phyloP scores from a whole-genome alignment of 2,888 invertebrate species.

The Poecilobothrus nobilitatus region DNA sequence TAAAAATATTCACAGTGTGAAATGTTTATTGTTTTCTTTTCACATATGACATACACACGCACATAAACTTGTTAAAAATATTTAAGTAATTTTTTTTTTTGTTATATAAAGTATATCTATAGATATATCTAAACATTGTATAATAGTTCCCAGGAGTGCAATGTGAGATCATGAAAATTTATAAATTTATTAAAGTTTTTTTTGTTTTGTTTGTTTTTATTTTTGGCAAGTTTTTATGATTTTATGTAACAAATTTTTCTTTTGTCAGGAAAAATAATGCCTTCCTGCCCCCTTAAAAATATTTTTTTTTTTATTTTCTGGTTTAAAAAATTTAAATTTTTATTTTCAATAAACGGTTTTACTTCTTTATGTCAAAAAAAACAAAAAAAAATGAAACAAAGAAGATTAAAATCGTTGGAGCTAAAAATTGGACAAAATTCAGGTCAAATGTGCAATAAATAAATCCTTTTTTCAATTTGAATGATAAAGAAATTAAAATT shows the following conservation, averaged over 20 bases:
- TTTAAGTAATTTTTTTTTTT: no score
- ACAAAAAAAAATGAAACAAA: no score
- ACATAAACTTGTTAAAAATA: no score
- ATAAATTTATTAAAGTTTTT: background rate
- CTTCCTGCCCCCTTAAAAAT: background rate
- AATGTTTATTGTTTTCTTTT: background rate
- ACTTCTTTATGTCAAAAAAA: no score
- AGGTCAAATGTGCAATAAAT: background rate
- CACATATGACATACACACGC: background rate
- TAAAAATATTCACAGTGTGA: slow-evolving; percentile 1
- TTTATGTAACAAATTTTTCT: no score
- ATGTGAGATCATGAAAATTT: slow-evolving; percentile 6
- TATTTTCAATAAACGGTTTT: no score
- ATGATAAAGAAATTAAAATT: no score
- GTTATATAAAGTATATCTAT: no score
- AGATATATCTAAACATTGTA: background rate
- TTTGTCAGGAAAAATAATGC: no score
- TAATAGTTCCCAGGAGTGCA: background rate
- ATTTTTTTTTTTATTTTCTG: background rate
- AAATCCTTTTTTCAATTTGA: no score
- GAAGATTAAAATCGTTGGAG: background rate
- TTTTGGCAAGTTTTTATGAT: no score
- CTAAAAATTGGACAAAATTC: slow-evolving; percentile 4
- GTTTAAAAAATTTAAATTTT: background rate
- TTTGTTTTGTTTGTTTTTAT: no score